These are phyloP conservation scores for Zoanthus sociatus DNA, from an alignment of 92 coral and sea anemone species.

Conservation along the genomic window DNA sequence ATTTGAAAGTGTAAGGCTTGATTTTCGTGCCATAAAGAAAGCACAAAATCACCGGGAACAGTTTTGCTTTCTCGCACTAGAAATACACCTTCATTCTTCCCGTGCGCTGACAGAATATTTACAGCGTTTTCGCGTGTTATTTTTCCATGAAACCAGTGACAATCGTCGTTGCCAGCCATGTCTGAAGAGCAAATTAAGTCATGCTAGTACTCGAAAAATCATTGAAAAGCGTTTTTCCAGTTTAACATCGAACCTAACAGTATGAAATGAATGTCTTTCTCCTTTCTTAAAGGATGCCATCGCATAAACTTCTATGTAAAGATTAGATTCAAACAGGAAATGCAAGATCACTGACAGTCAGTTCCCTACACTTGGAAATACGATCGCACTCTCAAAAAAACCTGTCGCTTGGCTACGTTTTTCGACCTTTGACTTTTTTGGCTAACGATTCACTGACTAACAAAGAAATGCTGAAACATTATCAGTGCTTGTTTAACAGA, in stretches of 20 bases:
- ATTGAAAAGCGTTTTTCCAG: background rate
- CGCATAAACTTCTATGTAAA: background rate
- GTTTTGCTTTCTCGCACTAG: conserved; percentile 93
- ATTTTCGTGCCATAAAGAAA: conserved; percentile 89
- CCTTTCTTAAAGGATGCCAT: conserved; percentile 25
- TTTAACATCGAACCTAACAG: background rate
- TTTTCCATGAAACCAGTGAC: conserved; percentile 92
- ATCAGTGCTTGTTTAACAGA: background rate
- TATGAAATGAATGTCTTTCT: background rate
- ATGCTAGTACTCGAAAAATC: conserved; percentile 4
- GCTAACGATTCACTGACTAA: background rate
- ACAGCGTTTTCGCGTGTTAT: conserved; percentile 91
- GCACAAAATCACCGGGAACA: conserved; percentile 87
- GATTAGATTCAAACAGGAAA: conserved; percentile 47
- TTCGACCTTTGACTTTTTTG: conserved; percentile 28
- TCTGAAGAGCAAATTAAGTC: conserved; percentile 21
- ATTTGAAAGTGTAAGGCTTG: conserved; percentile 97
- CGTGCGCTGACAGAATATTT: conserved; percentile 78
- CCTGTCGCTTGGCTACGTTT: background rate
- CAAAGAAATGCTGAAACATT: background rate
- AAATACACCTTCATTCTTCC: conserved; percentile 91
- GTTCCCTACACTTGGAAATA: conserved; percentile 15
- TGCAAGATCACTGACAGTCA: conserved; percentile 22
- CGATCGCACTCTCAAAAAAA: conserved; percentile 9
- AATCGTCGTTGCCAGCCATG: conserved; percentile 62